A percentile compares a stretch with the other conserved stretches of the same genome.
These are phyloP conservation scores for Cataglyphis cursor DNA, from an alignment of 2,888 invertebrate species.

Conservation along the genomic window DNA sequence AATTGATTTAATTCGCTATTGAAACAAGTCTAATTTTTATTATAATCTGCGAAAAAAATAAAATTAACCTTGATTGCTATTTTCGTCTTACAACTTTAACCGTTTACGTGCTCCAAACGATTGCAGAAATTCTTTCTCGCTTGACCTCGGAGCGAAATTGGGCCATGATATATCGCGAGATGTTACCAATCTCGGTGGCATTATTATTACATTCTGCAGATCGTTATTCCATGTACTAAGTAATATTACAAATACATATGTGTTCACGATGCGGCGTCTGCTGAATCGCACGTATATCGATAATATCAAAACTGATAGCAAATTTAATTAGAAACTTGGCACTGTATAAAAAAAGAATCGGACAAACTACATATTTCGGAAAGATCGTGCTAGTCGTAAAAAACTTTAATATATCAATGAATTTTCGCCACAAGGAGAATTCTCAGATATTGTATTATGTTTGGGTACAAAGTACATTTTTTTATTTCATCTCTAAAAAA, in stretches of 20 bases:
- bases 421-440: neutral
- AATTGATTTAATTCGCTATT: neutral
- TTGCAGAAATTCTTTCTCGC: conserved; percentile 32
- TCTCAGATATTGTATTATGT: neutral
- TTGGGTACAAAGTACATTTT: neutral
- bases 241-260: conserved; percentile 5
- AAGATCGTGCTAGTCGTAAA: neutral
- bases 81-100: neutral
- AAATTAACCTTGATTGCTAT: neutral
- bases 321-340: conserved; percentile 23
- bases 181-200: conserved; percentile 35
- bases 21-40: neutral
- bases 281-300: neutral
- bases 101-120: conserved; percentile 4
- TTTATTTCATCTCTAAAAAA: neutral
- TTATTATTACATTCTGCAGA: conserved; percentile 51
- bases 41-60: neutral
- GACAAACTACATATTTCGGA: neutral
- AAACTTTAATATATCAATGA: neutral
- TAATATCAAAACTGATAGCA: neutral
- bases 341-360: neutral
- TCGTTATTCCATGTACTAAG: conserved; percentile 51
- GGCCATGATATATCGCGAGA: conserved; percentile 36
- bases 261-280: neutral
- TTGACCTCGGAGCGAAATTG: conserved; percentile 52